These are phyloP conservation scores for Oophaga sylvatica DNA, from an alignment of 2,797 vertebrate species.

Conservation along the genomic window DNA sequence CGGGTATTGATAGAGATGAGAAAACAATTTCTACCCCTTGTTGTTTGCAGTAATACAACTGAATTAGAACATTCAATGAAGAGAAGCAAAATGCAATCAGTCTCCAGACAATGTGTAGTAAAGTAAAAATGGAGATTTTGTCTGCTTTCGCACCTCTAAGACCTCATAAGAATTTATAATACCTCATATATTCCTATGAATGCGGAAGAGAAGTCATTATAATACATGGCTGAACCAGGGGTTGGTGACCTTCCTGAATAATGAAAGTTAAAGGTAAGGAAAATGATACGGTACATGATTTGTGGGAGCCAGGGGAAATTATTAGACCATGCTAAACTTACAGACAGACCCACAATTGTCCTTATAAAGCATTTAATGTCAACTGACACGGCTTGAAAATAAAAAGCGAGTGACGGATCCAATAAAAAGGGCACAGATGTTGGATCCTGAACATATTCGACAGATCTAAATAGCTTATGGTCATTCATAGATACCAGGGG, in stretches of 20 bases:
- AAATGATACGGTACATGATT: constrained; percentile 40
- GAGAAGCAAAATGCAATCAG: constrained; percentile 15
- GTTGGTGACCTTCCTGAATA: constrained; percentile 41
- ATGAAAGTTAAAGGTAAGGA: constrained; percentile 27
- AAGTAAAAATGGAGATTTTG: constrained; percentile 25
- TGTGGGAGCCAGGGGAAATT: constrained; percentile 45
- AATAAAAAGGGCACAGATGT: background rate
- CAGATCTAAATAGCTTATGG: constrained; percentile 7
- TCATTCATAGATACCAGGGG: background rate
- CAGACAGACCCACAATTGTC: constrained; percentile 48
- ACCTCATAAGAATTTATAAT: constrained; percentile 33
- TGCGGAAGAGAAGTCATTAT: constrained; percentile 35
- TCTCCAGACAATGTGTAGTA: background rate
- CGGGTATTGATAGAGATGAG: background rate
- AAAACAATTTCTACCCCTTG: background rate
- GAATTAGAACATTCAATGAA: background rate
- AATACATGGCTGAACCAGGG: constrained; percentile 15
- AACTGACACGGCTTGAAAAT: constrained; percentile 46
- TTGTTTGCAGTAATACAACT: background rate
- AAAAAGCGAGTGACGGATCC: background rate
- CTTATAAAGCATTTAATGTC: constrained; percentile 51
- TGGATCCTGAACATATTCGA: constrained; percentile 23
- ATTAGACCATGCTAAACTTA: constrained; percentile 33
- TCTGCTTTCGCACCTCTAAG: background rate
- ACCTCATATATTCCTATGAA: constrained; percentile 4